These are phyloP conservation scores for Cheilosia vulpina DNA, from an alignment of 2,888 invertebrate genomes.

Conservation along the genomic window DNA sequence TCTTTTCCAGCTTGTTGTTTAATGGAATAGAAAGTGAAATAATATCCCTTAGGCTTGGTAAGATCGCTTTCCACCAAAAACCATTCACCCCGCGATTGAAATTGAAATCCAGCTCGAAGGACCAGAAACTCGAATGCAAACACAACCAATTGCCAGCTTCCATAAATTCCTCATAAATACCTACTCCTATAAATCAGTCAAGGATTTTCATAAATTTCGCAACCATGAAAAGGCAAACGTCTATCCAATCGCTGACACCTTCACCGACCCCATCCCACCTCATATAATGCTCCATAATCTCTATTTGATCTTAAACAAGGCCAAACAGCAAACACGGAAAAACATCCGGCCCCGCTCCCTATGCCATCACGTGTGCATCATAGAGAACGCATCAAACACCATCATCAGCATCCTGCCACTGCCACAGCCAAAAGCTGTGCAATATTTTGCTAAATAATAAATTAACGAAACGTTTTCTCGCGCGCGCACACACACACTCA, in stretches of 20 bases:
- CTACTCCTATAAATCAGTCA: conserved; percentile 31
- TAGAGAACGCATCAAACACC: conserved; percentile 52
- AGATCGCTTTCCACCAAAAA: no score
- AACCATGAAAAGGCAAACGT: conserved; percentile 18
- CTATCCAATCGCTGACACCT: background rate
- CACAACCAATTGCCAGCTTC: background rate
- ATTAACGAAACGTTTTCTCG: conserved; percentile 71
- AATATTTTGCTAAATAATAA: conserved; percentile 74
- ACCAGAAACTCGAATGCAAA: background rate
- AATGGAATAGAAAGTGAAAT: no score
- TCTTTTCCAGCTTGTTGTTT: no score
- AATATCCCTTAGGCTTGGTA: no score
- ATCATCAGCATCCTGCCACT: conserved; percentile 4
- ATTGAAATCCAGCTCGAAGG: conserved; percentile 9
- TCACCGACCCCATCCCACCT: background rate
- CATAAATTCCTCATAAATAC: background rate
- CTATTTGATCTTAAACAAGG: conserved; percentile 67
- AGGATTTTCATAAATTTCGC: conserved; percentile 36
- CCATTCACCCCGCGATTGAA: no score
- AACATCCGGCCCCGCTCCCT: conserved; percentile 47
- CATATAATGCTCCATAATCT: conserved; percentile 18
- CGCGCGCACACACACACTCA: conserved; percentile 61
- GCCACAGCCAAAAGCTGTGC: conserved; percentile 40
- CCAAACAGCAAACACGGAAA: conserved; percentile 52
- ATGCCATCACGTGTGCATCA: conserved; percentile 16